Evolutionary conservation across 2,113 vertebrate species (phyloP).

Genomic region (Carassius gibelio): DNA sequence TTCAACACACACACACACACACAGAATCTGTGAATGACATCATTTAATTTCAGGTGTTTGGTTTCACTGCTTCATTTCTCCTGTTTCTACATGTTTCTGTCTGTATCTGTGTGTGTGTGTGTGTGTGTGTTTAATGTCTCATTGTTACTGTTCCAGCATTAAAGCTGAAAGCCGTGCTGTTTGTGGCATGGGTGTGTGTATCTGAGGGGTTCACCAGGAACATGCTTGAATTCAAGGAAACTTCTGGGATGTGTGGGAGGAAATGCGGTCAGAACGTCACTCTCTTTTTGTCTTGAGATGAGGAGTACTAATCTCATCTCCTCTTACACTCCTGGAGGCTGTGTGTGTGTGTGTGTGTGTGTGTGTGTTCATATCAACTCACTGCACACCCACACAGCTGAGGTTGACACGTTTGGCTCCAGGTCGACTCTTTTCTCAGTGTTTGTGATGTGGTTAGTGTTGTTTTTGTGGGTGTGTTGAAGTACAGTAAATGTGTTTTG

Average conservation of each 20-base stretch:
- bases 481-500: slow-evolving; percentile 29
- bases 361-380: background rate
- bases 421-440: background rate
- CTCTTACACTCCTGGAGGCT: slow-evolving; percentile 42
- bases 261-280: background rate
- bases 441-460: background rate
- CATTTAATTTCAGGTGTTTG: slow-evolving; percentile 9
- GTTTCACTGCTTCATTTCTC: background rate
- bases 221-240: slow-evolving; percentile 4
- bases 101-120: slow-evolving; percentile 23
- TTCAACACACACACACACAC: background rate
- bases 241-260: slow-evolving; percentile 15
- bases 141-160: slow-evolving; percentile 1
- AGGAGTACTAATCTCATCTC: slow-evolving; percentile 54
- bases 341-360: slow-evolving; percentile 36
- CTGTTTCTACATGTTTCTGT: slow-evolving; percentile 30
- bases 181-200: background rate
- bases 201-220: background rate
- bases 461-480: background rate
- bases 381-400: slow-evolving; percentile 42
- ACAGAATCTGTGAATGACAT: slow-evolving; percentile 23
- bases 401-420: background rate
- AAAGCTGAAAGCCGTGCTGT: background rate
- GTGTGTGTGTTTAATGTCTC: background rate
- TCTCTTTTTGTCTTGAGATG: slow-evolving; percentile 18